phyloP scores from a whole-genome alignment of 2,797 vertebrate species.

The Hylomyscus alleni region DNA sequence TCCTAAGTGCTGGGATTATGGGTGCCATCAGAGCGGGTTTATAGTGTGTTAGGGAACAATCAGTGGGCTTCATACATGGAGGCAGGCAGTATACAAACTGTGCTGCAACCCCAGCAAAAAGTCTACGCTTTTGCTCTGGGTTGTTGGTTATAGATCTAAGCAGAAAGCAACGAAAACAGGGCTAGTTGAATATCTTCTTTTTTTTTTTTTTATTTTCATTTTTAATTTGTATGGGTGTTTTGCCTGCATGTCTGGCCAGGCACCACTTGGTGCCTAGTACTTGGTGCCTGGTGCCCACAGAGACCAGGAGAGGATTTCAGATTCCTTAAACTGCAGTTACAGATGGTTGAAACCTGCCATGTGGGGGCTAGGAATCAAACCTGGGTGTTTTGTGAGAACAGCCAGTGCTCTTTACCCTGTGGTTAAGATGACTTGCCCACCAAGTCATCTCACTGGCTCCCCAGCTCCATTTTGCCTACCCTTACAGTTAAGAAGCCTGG shows the following conservation, averaged over 20 bases:
- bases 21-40: not conserved
- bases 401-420: not conserved
- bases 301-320: not conserved
- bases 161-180: slow-evolving; percentile 12
- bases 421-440: no score
- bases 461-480: not conserved
- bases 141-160: not conserved
- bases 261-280: no score
- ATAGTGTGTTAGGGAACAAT: not conserved
- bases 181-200: not conserved
- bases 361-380: not conserved
- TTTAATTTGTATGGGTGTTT: not conserved
- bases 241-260: not conserved
- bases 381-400: not conserved
- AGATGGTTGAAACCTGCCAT: not conserved
- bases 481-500: not conserved
- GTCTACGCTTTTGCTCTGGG: not conserved
- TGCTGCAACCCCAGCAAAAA: not conserved
- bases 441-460: not conserved
- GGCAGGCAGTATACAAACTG: not conserved
- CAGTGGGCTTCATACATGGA: not conserved
- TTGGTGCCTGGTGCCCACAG: not conserved
- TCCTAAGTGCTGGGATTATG: not conserved
- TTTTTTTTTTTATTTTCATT: not conserved
- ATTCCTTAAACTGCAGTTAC: not conserved